phyloP scores from a whole-genome alignment of 2,888 invertebrate genomes.

The Drosophila hamatofila region DNA sequence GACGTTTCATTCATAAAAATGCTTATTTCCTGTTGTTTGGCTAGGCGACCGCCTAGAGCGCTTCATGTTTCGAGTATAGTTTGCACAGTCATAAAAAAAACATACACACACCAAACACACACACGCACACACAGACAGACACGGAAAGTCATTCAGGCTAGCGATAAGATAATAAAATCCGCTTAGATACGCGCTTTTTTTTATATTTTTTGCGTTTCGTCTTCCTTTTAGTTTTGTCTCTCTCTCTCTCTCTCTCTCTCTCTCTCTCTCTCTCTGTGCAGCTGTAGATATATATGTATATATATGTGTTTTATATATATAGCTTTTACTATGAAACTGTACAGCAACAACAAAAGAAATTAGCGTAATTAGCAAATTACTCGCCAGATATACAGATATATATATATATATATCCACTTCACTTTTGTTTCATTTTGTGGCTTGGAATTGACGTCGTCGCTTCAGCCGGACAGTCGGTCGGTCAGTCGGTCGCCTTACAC shows the following conservation, averaged over 20 bases:
- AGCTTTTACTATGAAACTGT: slow-evolving; percentile 74
- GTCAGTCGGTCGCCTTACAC: slow-evolving; percentile 53
- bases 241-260: slow-evolving; percentile 9
- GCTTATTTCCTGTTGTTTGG: slow-evolving; percentile 79
- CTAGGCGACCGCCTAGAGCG: slow-evolving; percentile 68
- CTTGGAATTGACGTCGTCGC: slow-evolving; percentile 61
- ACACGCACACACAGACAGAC: slow-evolving; percentile 29
- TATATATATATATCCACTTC: slow-evolving; percentile 10
- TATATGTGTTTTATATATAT: slow-evolving; percentile 43
- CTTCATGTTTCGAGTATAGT: slow-evolving; percentile 69
- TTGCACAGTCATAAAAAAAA: slow-evolving; percentile 72
- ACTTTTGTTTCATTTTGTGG: slow-evolving; percentile 58
- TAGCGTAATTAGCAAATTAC: slow-evolving; percentile 80
- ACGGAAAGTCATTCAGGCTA: slow-evolving; percentile 63
- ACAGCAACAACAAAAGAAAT: slow-evolving; percentile 78
- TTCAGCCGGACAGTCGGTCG: slow-evolving; percentile 32
- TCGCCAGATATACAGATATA: slow-evolving; percentile 37
- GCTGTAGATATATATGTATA: slow-evolving; percentile 3
- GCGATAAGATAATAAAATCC: slow-evolving; percentile 80
- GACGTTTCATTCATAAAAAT: slow-evolving; percentile 82
- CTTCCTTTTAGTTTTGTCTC: slow-evolving; percentile 30
- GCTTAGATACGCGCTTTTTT: slow-evolving; percentile 75
- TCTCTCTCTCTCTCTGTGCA: slow-evolving; percentile 3
- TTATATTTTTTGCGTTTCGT: slow-evolving; percentile 48
- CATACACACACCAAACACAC: slow-evolving; percentile 23